Evolutionary conservation across 1,140 invertebrate species (phyloP).

Genomic region (Tachypleus tridentatus): DNA sequence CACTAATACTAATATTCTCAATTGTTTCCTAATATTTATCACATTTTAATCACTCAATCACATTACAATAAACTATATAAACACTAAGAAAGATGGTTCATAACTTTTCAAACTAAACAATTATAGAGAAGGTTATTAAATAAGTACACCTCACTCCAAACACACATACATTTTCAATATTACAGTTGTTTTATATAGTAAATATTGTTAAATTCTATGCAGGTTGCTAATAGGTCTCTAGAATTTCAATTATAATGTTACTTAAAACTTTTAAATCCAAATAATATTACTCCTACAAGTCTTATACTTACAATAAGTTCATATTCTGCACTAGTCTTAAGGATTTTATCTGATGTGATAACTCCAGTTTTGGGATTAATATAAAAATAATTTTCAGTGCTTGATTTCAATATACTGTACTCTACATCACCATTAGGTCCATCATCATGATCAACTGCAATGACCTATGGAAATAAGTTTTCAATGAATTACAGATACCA

Average conservation of each 20-base stretch:
- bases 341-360: slow-evolving; percentile 53
- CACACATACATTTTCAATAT: no score
- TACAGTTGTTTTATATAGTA: no score
- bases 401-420: slow-evolving; percentile 60
- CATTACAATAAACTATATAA: no score
- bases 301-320: slow-evolving; percentile 53
- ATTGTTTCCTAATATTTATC: no score
- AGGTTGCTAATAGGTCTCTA: no score
- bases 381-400: slow-evolving; percentile 52
- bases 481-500: no score
- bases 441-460: slow-evolving; percentile 31
- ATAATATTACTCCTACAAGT: slow-evolving; percentile 2
- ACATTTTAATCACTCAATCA: no score
- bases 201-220: no score
- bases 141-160: no score
- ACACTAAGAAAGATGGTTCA: no score
- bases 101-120: no score
- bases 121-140: no score
- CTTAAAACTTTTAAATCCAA: neutral
- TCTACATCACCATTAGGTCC: slow-evolving; percentile 49
- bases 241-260: neutral
- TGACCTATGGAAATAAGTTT: slow-evolving; percentile 25
- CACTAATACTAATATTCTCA: slow-evolving; percentile 20
- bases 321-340: slow-evolving; percentile 59
- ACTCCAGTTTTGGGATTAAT: slow-evolving; percentile 67